A percentile compares a stretch with the other conserved stretches of the same genome.
These are phyloP conservation scores for Actinia equina DNA, from an alignment of 64 coral and sea anemone genomes.

Conservation along the genomic window DNA sequence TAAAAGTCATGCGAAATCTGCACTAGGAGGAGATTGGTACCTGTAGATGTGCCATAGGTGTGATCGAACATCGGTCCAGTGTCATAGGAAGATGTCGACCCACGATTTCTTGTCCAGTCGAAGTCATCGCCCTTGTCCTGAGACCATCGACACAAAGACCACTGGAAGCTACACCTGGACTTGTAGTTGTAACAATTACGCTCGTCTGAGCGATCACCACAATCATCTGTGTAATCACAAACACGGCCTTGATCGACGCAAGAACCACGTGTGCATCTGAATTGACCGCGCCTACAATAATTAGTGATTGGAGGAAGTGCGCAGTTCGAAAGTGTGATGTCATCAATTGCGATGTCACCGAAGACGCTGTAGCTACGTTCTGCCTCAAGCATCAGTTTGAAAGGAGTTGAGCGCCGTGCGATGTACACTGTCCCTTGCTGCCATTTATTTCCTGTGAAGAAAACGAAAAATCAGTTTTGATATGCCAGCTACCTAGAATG, in stretches of 20 bases:
- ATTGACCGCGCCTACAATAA: slow-evolving; percentile 43
- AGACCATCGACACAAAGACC: slow-evolving; percentile 54
- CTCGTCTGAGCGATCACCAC: slow-evolving; percentile 88
- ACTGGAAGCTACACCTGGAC: slow-evolving; percentile 80
- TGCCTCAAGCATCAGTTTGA: slow-evolving; percentile 83
- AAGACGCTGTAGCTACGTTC: slow-evolving; percentile 93
- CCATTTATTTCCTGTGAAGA: slow-evolving; percentile 86
- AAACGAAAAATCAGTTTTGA: not conserved
- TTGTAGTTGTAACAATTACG: slow-evolving; percentile 61
- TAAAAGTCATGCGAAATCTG: no score
- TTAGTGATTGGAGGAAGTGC: slow-evolving; percentile 46
- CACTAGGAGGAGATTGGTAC: slow-evolving; percentile 10
- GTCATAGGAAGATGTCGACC: slow-evolving; percentile 61
- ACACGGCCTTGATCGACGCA: slow-evolving; percentile 54
- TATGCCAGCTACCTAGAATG: not conserved
- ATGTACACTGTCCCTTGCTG: slow-evolving; percentile 71
- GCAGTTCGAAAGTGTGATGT: slow-evolving; percentile 73
- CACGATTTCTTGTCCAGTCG: slow-evolving; percentile 92
- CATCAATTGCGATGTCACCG: slow-evolving; percentile 95
- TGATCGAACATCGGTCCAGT: slow-evolving; percentile 96
- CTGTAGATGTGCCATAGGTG: slow-evolving; percentile 71
- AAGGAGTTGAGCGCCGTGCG: slow-evolving; percentile 52
- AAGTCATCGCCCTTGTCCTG: slow-evolving; percentile 90
- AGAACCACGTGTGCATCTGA: slow-evolving; percentile 59
- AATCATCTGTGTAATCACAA: slow-evolving; percentile 96